Base-by-base conservation (phyloP, 2,113 vertebrate species). In the Maccullochella peelii region DNA sequence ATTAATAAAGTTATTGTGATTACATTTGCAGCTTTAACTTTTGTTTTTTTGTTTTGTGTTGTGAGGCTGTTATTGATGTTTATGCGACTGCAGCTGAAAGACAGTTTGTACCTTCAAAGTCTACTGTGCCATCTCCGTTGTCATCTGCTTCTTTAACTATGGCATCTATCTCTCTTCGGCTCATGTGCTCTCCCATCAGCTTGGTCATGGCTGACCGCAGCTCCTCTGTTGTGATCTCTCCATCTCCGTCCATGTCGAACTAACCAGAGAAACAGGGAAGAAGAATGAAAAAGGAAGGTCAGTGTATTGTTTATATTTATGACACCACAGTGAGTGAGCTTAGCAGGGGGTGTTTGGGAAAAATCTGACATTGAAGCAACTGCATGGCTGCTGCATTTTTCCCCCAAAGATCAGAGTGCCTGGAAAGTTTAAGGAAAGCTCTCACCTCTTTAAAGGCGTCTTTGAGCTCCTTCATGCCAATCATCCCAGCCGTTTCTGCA, bases 391-490 rank as follows among this genome's bases (percentile, higher is more conserved):
- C 18, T 58, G 40, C 20, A 44, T 44, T 77, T 33, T 20, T 25
- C 33, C 33, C 2, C 3, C 18, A 15, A 65, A 30, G 18, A 66
- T 44, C 18, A 16, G 38, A 20, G 42, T 1, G 21, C 5, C 8
- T 33, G 27, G 11, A 40, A 42, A 55, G 30, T 50, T 36, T 10
- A 2, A 14, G 12, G 5, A 59, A 21, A 70, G 20, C 0, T 59
- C 90, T 96, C 78, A 97, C 97, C 94, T 97, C 97, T 88, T 96
- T 97, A 82, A 98, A 98, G 61, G 96, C 97, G 0, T 97, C 94
- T 71, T 96, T 94, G 62, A 97, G 95, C 84, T 98, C 97, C 85
- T 97, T 97, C 87, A 97, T 75, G 1, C 97, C 97, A 0, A 98
- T 97, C 97, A 97, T 97, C 63, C 96, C 97, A 0, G 97, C 95